Evolutionary conservation across 2,797 vertebrate species (phyloP), one percentile per base, ranked within the genome.

Genomic region (Coranthus polyacanthus): DNA sequence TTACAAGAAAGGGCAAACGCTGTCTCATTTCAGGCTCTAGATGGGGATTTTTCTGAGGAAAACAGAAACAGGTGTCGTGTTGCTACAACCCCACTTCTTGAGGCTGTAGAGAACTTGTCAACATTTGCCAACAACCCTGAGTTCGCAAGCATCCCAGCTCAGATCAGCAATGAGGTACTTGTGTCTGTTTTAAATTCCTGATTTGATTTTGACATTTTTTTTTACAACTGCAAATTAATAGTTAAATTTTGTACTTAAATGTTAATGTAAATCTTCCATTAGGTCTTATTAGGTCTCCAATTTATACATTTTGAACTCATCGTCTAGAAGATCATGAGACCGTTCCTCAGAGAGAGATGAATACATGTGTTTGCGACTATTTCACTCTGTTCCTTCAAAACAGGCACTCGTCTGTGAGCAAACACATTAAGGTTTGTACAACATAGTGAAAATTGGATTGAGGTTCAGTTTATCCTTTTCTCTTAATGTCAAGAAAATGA

Each of bases 21-120:
- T 63, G 21, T 44, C 21, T 80, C 38, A 22, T 83, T 87, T 68
- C 83, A 98, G 97, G 96, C 95, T 2, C 87, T 97, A 72, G 97
- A 99, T 20, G 97, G 96, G 18, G 97, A 99, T 91, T 99, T 99
- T 91, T 99, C 98, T 0, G 97, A 99, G 37, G 97, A 99, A 73
- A 99, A 99, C 68, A 96, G 97, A 37, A 96, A 92, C 77, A 95
- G 95, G 64, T 99, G 98, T 68, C 94, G 95, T 2, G 89, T 95
- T 43, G 97, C 98, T 12, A 98, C 97, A 0, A 89, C 93, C 0
- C 98, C 98, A 0, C 92, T 99, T 67, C 97, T 99, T 0, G 96
- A 98, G 78, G 98, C 98, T 4, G 98, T 99, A 67, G 98, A 99
- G 86, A 99, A 98, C 83, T 84, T 99, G 71, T 96, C 98, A 0